Percentiles rank a stretch among this genome's conserved stretches.
Conservation (phyloP, 1,140 invertebrate genomes). For the Andrena cerasifolii region DNA sequence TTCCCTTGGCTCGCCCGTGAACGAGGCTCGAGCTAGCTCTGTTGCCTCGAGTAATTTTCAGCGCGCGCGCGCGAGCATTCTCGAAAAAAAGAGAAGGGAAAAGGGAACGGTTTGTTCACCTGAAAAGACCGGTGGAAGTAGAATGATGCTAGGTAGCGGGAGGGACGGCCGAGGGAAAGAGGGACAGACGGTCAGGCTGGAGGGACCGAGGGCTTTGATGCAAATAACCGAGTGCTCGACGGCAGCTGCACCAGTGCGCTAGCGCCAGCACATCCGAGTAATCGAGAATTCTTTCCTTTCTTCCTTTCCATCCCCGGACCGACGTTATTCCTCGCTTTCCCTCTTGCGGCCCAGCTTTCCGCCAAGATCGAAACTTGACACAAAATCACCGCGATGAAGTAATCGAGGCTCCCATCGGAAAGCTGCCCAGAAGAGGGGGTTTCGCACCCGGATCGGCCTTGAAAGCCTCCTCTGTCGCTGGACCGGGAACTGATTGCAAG, state of each 20-base stretch:
- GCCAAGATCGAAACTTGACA: background rate
- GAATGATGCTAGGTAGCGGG: background rate
- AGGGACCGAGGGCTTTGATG: conserved; percentile 18
- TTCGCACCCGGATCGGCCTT: too few species aligned
- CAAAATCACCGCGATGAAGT: conserved; percentile 27
- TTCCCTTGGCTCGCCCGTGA: background rate
- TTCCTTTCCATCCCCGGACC: background rate
- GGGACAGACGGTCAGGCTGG: background rate
- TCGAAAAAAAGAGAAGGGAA: conserved; percentile 2
- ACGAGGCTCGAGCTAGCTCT: background rate
- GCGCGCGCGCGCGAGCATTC: background rate
- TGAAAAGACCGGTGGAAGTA: conserved; percentile 11
- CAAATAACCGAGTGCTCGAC: conserved; percentile 42
- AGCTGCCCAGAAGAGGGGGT: too few species aligned
- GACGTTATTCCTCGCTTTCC: background rate
- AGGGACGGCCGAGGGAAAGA: background rate
- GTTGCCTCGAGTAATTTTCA: conserved; percentile 14
- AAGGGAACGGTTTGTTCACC: conserved; percentile 10
- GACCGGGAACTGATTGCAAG: too few species aligned
- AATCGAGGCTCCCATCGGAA: conserved; percentile 44
- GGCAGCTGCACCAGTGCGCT: conserved; percentile 20
- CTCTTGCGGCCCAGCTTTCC: background rate
- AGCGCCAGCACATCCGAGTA: conserved; percentile 15
- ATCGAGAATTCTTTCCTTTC: conserved; percentile 34
- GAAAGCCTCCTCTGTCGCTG: too few species aligned